phyloP scores from a whole-genome alignment of 2,113 vertebrate genomes.

The Chamaetylas fuelleborni region DNA sequence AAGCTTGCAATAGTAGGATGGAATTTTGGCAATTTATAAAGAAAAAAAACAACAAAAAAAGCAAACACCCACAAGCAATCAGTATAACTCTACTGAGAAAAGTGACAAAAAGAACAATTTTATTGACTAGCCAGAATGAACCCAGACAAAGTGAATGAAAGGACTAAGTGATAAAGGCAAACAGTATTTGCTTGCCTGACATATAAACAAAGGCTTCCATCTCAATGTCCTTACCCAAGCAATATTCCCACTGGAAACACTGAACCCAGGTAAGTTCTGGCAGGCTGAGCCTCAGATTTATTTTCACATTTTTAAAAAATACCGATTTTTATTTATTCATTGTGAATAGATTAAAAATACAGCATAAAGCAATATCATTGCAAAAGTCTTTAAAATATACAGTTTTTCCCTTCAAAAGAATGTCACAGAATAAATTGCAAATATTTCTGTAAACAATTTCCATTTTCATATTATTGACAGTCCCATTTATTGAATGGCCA shows the following conservation, averaged over 20 bases:
- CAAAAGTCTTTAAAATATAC: neutral
- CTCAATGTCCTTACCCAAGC: neutral
- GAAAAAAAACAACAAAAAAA: neutral
- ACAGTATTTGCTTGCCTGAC: neutral
- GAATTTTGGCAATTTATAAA: neutral
- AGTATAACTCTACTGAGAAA: neutral
- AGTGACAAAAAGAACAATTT: slow-evolving; percentile 7
- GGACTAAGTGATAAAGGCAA: neutral
- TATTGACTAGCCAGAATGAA: slow-evolving; percentile 19
- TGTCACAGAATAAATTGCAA: neutral
- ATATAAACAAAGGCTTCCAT: neutral
- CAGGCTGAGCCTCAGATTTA: neutral
- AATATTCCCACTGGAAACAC: neutral
- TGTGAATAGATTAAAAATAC: slow-evolving; percentile 57
- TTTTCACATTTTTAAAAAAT: neutral
- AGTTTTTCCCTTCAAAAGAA: neutral
- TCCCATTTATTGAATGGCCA: neutral
- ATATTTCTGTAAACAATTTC: slow-evolving; percentile 39
- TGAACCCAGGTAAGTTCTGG: neutral
- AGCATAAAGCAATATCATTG: slow-evolving; percentile 16
- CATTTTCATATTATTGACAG: neutral
- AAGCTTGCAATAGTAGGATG: neutral
- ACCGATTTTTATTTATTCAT: slow-evolving; percentile 51
- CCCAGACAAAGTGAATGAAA: neutral
- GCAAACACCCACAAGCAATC: neutral